These are phyloP conservation scores for Rousettus leschenaultii DNA, from an alignment of 2,113 vertebrate genomes.

Conservation along the genomic window DNA sequence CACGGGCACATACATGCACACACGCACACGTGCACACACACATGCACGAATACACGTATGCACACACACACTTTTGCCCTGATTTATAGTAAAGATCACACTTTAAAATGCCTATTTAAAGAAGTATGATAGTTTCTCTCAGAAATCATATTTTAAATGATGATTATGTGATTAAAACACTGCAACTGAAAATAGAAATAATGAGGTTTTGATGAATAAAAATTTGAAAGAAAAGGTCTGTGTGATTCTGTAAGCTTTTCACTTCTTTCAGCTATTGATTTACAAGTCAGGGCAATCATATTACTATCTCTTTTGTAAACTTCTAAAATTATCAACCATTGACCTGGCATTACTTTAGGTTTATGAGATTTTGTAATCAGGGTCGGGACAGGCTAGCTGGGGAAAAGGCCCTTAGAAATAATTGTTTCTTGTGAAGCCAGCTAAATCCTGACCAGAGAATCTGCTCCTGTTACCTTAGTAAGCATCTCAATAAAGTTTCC, in stretches of 20 bases:
- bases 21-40: background rate
- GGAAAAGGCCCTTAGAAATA: background rate
- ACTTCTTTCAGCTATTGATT: background rate
- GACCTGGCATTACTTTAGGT: background rate
- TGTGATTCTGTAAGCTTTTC: background rate
- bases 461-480: background rate
- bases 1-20: background rate
- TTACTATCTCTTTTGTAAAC: background rate
- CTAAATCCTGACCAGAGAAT: background rate
- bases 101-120: background rate
- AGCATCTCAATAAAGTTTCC: background rate
- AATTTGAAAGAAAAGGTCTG: background rate
- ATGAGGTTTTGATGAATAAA: constrained; percentile 27
- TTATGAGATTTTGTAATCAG: constrained; percentile 24
- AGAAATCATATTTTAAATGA: background rate
- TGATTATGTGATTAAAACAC: background rate
- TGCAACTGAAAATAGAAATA: constrained; percentile 27
- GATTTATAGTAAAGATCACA: background rate
- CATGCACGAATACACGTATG: background rate
- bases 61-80: background rate
- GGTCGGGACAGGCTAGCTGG: background rate
- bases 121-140: background rate
- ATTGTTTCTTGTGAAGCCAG: background rate
- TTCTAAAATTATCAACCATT: background rate
- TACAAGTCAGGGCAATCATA: background rate